Evolutionary conservation across 2,888 invertebrate genomes (phyloP), one percentile per base, ranked within the genome.

Genomic region (Rotaria sp.): DNA sequence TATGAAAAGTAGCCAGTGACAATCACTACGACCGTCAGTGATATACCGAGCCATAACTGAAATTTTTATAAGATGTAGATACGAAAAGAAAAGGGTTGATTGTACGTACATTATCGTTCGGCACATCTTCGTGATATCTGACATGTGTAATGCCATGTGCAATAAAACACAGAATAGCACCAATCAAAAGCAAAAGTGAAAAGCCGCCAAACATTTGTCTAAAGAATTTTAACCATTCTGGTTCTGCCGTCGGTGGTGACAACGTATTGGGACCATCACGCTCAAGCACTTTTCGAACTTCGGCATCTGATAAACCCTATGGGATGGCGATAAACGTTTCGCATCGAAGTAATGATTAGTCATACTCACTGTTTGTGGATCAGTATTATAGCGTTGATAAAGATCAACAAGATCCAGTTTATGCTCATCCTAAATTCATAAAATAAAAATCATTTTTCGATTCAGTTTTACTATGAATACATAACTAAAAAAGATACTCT

Each of bases 151-250:
- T 89, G 50, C 87, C 87, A 87, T 89, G 89, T 18, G 89, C 90
- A 84, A 89, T 88, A 87, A 89, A 90, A 88, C 90, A 90, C 7
- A 90, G 88, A 45, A 96, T 94, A 92, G 96, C 95, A 92, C 97
- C 96, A 93, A 96, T 95, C 97, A 97, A 97, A 91, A 97, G 93
- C 91, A 97, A 93, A 92, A 94, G 89, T 0, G 95, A 96, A 92
- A 97, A 97, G 90, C 97, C 97, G 89, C 97, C 97, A 92, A 97
- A 97, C 90, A 97, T 93, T 93, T 97, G 96, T 94, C 97, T 96
- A 93, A 96, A 96, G 93, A 97, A 97, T 92, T 97, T 97, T 89
- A 97, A 95, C 97, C 97, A 97, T 94, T 97, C 97, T 90, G 97
- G 97, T 88, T 96, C 96, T 92, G 95, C 96, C 84, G 88, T 89